Evolutionary conservation across 2,797 vertebrate species (phyloP).

Genomic region (Rhynchonycteris naso): DNA sequence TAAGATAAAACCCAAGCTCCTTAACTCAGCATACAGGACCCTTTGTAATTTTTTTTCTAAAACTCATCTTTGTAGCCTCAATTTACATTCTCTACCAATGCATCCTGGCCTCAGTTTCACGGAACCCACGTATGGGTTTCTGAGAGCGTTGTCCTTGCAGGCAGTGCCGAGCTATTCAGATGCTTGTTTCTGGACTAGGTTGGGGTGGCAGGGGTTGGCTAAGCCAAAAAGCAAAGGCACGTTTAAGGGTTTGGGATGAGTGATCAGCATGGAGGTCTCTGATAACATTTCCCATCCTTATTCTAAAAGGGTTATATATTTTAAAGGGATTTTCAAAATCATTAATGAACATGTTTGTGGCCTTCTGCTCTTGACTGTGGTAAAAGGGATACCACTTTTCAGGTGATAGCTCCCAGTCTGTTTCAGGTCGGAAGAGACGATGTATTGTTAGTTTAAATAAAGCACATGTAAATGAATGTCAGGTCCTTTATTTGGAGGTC

Average conservation of each 20-base stretch:
- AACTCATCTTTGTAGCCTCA: not conserved
- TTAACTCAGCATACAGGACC: not conserved
- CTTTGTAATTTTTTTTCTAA: slow-evolving; percentile 20
- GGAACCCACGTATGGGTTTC: not conserved
- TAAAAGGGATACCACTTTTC: not conserved
- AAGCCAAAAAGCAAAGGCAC: slow-evolving; percentile 29
- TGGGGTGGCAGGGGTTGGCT: not conserved
- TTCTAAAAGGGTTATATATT: slow-evolving; percentile 18
- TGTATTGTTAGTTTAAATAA: slow-evolving; percentile 44
- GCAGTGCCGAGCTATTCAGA: not conserved
- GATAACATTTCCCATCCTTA: not conserved
- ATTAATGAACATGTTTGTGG: not conserved
- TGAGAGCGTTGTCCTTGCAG: not conserved
- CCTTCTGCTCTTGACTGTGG: slow-evolving; percentile 1
- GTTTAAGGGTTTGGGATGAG: not conserved
- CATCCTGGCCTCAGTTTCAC: not conserved
- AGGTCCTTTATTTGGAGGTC: slow-evolving; percentile 36
- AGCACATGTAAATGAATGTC: not conserved
- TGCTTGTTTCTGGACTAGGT: not conserved
- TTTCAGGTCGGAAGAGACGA: not conserved
- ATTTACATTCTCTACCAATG: not conserved
- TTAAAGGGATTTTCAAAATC: not conserved
- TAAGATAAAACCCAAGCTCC: slow-evolving; percentile 12
- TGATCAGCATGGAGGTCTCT: not conserved
- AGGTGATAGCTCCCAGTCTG: not conserved